Evolutionary conservation across 2,113 vertebrate genomes (phyloP), one percentile per base, ranked within the genome.

Genomic region (Mobula birostris): DNA sequence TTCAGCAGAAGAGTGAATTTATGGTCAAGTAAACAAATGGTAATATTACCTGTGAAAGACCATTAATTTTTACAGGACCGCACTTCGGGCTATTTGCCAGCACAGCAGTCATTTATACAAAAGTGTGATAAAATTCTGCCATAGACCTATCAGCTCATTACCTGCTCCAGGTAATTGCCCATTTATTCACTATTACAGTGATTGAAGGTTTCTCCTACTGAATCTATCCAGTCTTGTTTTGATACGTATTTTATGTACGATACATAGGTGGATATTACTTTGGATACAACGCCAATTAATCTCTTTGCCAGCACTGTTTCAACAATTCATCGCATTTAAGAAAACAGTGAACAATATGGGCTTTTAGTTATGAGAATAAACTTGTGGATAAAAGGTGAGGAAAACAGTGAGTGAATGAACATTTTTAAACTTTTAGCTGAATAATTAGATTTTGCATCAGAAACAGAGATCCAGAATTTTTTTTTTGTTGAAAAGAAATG

Each of bases 161-260:
- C 91, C 91, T 93, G 91, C 70, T 93, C 91, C 36, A 93, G 27
- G 56, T 93, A 93, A 93, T 93, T 93, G 90, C 68, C 90, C 90
- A 93, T 93, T 74, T 24, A 72, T 76, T 93, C 91, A 76, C 68
- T 21, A 93, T 74, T 74, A 56, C 40, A 76, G 56, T 93, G 91
- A 93, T 93, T 93, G 91, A 93, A 93, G 70, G 36, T 27, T 93
- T 93, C 36, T 74, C 91, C 91, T 56, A 11, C 70, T 48, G 36
- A 74, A 74, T 74, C 68, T 15, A 74, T 74, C 91, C 70, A 74
- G 21, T 21, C 70, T 76, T 93, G 40, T 40, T 74, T 72, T 76
- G 9, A 27, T 24, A 29, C 91, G 48, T 93, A 56, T 29, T 93
- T 74, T 48, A 56, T 56, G 24, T 74, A 2, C 9, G 6, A 76